Base-by-base conservation (phyloP, 2,797 vertebrate species). In the Bucorvus abyssinicus region DNA sequence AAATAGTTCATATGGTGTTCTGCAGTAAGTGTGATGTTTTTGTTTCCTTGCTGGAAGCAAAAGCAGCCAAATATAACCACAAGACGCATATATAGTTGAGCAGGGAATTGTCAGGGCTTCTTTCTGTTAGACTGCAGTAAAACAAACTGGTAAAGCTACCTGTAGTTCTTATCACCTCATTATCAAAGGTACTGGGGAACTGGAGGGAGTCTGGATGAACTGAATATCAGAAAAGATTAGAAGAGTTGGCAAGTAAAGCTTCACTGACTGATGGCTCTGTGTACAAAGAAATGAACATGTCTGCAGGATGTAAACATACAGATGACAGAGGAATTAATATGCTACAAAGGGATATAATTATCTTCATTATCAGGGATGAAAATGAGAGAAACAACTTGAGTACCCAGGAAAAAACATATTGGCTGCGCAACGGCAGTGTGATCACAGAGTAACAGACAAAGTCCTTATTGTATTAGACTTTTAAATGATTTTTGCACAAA, bases 261-360 rank as follows among this genome's bases (percentile, higher is more conserved):
- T 71, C 42, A 34, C 3, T 86, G 81, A 90, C 42, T 81, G 94
- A 82, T 55, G 29, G 89, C 45, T n/a, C 65, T 52, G 50, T 14
- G 78, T 70, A 36, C 36, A 61, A 69, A 83, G 90, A 69, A 92
- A 88, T 53, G 80, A 92, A 77, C 47, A 19, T 59, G 53, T 89
- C 95, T 89, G 81, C 74, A 92, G 74, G 73, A 21, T 74, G 40
- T 81, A 93, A 95, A 94, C 64, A 80, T 3, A 73, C 18, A 93
- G 60, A 85, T 80, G 83, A 90, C 59, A 90, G 77, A 88, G 44
- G 64, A 83, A 86, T 77, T 80, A 61, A 88, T 77, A 85, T 63
- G n/a, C 83, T 70, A 74, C 93, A 86, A 49, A 93, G 44, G 21
- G 42, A 85, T 76, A 69, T 80, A 80, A 93, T 86, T 80, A 88